Evolutionary conservation across 2,888 invertebrate genomes (phyloP).

Genomic region (Melieria omissa): DNA sequence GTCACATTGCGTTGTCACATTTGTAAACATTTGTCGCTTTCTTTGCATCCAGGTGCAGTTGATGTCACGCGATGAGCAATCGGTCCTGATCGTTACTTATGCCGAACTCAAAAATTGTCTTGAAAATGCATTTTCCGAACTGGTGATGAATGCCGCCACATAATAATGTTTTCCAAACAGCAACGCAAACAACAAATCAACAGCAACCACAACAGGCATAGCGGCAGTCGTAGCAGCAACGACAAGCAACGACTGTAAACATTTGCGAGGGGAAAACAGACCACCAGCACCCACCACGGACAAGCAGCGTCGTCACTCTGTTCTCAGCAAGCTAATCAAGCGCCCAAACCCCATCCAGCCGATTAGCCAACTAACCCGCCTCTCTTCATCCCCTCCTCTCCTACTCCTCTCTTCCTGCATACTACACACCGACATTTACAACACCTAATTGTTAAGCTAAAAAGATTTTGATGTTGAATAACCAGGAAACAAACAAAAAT

Average conservation of each 20-base stretch:
- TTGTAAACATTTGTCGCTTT: conserved; percentile 1
- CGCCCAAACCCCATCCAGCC: too few relatives aligned
- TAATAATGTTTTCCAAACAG: conserved; percentile 46
- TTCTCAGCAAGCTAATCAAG: conserved; percentile 9
- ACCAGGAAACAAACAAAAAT: conserved; percentile 51
- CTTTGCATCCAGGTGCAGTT: conserved; percentile 79
- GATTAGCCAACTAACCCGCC: not conserved
- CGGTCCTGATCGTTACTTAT: conserved; percentile 94
- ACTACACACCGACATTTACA: conserved; percentile 29
- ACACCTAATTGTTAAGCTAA: conserved; percentile 46
- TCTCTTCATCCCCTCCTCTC: not conserved
- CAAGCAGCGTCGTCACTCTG: not conserved
- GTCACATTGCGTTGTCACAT: not conserved
- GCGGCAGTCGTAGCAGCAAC: not conserved
- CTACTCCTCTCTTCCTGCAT: conserved; percentile 29
- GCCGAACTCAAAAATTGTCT: conserved; percentile 95
- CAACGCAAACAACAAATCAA: conserved; percentile 13
- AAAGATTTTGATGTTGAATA: conserved; percentile 51
- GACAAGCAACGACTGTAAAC: not conserved
- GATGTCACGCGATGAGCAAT: conserved; percentile 96
- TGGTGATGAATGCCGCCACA: conserved; percentile 67
- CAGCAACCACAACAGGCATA: conserved; percentile 18
- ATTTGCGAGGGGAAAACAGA: not conserved
- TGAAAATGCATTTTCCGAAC: conserved; percentile 90
- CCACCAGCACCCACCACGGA: conserved; percentile 8